Percentiles rank a stretch among this genome's conserved stretches.
Evolutionary conservation across 1,140 invertebrate genomes (phyloP).

Genomic region (Panulirus ornatus): DNA sequence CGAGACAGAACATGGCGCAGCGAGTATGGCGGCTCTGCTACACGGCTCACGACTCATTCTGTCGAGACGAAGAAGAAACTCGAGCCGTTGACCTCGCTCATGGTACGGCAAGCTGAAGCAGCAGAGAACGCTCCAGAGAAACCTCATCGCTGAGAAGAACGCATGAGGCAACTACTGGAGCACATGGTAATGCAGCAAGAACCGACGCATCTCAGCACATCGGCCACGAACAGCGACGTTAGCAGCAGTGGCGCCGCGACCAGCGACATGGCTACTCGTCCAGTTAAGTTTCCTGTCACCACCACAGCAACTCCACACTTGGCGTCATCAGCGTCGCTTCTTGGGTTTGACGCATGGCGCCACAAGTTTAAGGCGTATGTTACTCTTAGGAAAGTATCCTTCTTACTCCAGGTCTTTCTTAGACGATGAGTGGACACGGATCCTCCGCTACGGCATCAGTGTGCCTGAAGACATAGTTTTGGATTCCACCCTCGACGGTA

Average conservation of each 20-base stretch:
- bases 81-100: too few species aligned
- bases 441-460: background rate
- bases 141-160: background rate
- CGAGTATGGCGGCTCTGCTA: background rate
- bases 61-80: background rate
- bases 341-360: conserved; percentile 21
- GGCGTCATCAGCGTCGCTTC: background rate
- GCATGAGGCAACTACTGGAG: background rate
- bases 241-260: too few species aligned
- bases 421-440: conserved; percentile 14
- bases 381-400: background rate
- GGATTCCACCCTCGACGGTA: background rate
- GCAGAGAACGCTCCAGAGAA: background rate
- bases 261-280: background rate
- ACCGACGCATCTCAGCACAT: background rate
- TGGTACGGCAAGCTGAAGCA: conserved; percentile 1
- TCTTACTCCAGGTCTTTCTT: background rate
- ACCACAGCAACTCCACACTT: background rate
- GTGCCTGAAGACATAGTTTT: background rate
- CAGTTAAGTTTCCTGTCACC: background rate
- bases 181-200: background rate
- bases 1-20: background rate
- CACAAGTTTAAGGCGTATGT: conserved; percentile 18
- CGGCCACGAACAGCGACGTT: background rate
- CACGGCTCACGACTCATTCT: background rate